These are phyloP conservation scores for Acropora yongei DNA, from an alignment of 64 coral and sea anemone species.

Conservation along the genomic window DNA sequence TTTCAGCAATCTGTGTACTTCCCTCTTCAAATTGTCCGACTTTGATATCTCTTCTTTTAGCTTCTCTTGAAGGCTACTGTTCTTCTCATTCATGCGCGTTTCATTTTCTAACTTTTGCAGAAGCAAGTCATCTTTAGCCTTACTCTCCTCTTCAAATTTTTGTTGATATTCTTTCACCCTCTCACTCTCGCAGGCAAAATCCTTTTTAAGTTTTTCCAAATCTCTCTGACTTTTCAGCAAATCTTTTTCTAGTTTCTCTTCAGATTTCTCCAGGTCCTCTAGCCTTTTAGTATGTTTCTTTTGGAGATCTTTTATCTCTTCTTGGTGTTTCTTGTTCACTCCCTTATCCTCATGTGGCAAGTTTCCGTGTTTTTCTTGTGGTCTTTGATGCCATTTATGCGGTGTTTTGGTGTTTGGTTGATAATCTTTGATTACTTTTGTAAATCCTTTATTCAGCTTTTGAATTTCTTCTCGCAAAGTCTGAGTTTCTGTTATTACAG, in stretches of 20 bases:
- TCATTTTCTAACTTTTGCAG: constrained; percentile 34
- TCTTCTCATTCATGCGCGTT: too few species aligned
- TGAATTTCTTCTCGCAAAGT: constrained; percentile 3
- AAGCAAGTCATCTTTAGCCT: constrained; percentile 18
- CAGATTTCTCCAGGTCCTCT: constrained; percentile 21
- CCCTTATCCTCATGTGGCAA: background rate
- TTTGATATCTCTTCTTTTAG: too few species aligned
- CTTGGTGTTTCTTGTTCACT: constrained; percentile 7
- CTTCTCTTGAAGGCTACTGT: too few species aligned
- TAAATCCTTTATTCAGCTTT: background rate
- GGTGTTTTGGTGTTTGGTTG: constrained; percentile 7
- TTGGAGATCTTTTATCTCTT: constrained; percentile 34
- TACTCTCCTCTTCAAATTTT: constrained; percentile 51
- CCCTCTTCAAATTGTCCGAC: too few species aligned
- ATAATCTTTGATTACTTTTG: constrained; percentile 17
- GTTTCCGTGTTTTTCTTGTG: constrained; percentile 13
- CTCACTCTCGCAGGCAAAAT: constrained; percentile 20
- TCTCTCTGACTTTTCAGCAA: constrained; percentile 56
- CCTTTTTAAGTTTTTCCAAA: constrained; percentile 54
- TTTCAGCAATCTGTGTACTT: too few species aligned
- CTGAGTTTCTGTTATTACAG: background rate
- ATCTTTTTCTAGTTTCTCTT: constrained; percentile 47
- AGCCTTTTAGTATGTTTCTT: constrained; percentile 14
- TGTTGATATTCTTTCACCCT: constrained; percentile 76
- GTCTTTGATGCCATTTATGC: background rate